A percentile compares a stretch with the other conserved stretches of the same genome.
Conservation (phyloP, 2,113 vertebrate genomes). For the Lichenostomus cassidix region DNA sequence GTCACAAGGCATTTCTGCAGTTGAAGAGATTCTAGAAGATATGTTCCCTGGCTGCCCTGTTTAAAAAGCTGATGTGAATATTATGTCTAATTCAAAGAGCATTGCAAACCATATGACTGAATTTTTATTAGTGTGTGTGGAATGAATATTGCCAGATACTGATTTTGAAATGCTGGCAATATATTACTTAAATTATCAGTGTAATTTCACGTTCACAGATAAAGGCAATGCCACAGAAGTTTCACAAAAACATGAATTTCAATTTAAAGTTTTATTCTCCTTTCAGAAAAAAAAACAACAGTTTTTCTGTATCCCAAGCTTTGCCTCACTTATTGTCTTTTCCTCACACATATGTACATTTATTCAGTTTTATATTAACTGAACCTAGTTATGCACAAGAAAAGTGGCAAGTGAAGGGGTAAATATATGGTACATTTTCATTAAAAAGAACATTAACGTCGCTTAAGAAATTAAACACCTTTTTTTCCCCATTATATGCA, state of each 20-base stretch:
- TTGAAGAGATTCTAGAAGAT: background rate
- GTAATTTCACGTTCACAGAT: background rate
- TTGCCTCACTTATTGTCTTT: background rate
- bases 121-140: slow-evolving; percentile 14
- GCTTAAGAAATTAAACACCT: background rate
- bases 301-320: background rate
- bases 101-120: background rate
- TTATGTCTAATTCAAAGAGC: background rate
- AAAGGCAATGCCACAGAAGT: background rate
- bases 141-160: background rate
- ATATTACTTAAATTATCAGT: background rate
- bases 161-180: background rate
- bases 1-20: background rate
- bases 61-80: slow-evolving; percentile 8
- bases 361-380: background rate
- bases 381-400: background rate
- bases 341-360: background rate
- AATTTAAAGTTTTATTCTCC: background rate
- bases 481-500: background rate
- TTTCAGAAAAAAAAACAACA: background rate
- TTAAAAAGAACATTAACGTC: background rate
- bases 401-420: background rate
- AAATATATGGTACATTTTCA: background rate
- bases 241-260: background rate
- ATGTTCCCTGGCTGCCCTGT: background rate